Percentiles rank a stretch among this genome's conserved stretches.
Conservation (phyloP, 37 sponge, comb jelly and placozoan genomes). For the Beroe forskalii region DNA sequence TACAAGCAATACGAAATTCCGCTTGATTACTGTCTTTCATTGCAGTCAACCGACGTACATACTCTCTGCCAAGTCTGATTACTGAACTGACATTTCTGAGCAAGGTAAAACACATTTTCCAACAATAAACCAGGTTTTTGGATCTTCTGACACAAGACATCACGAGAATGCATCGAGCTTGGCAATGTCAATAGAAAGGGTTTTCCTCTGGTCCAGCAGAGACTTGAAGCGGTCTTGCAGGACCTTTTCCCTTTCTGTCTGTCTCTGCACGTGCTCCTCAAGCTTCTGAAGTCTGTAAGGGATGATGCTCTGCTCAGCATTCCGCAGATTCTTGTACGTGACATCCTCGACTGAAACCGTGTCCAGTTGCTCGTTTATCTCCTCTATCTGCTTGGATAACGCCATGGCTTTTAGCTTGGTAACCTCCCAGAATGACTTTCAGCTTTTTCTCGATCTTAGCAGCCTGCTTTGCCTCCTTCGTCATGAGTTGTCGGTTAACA, state of each 20-base stretch:
- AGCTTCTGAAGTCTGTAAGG: conserved; percentile 76
- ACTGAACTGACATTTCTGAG: too few species aligned
- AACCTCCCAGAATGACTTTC: conserved; percentile 86
- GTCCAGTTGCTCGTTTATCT: conserved; percentile 86
- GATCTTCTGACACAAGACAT: too few species aligned
- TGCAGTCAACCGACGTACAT: too few species aligned
- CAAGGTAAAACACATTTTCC: too few species aligned
- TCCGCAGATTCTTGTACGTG: conserved; percentile 80
- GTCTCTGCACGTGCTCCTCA: conserved; percentile 78
- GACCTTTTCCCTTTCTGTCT: conserved; percentile 77
- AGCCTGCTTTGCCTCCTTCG: conserved; percentile 89
- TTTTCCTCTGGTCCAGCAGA: conserved; percentile 69
- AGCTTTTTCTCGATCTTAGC: conserved; percentile 96
- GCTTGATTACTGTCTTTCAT: too few species aligned
- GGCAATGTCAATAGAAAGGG: conserved; percentile 43
- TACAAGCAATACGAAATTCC: too few species aligned
- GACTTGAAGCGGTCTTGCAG: conserved; percentile 77
- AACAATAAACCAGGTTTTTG: too few species aligned
- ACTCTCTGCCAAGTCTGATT: too few species aligned
- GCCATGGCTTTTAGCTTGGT: conserved; percentile 73
- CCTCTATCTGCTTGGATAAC: conserved; percentile 77
- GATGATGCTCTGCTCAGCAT: conserved; percentile 80
- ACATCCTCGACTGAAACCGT: conserved; percentile 75
- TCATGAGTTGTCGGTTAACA: conserved; percentile 79
- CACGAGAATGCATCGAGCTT: not conserved